Evolutionary conservation across 2,113 vertebrate species (phyloP).

Genomic region (Hydrolagus affinis): DNA sequence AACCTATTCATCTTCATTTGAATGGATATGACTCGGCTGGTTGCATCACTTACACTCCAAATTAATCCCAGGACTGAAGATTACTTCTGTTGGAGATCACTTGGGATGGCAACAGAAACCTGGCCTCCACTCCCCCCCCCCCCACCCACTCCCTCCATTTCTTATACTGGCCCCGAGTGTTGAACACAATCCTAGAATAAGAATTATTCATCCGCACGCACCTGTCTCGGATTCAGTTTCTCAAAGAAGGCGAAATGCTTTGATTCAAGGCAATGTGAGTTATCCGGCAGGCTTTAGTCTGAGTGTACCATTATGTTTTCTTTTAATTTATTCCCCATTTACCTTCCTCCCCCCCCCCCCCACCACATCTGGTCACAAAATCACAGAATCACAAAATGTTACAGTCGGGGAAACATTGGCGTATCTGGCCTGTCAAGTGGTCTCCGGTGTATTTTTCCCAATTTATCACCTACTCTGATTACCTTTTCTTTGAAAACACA

Average conservation of each 20-base stretch:
- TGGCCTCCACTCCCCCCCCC: no score
- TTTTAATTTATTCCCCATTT: conserved; percentile 5
- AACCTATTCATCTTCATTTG: background rate
- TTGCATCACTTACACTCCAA: background rate
- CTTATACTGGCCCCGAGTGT: background rate
- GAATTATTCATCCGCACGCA: conserved; percentile 21
- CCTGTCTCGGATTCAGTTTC: background rate
- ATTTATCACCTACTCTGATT: no score
- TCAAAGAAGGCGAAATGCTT: conserved; percentile 21
- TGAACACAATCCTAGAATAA: conserved; percentile 26
- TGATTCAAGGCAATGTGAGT: background rate
- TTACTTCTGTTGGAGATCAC: background rate
- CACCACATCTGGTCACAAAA: no score
- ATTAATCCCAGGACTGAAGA: conserved; percentile 19
- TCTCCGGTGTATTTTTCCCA: no score
- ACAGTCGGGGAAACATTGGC: no score
- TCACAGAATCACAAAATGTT: no score
- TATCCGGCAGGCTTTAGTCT: conserved; percentile 14
- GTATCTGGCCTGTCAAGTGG: no score
- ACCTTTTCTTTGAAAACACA: no score
- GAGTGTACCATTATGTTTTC: background rate
- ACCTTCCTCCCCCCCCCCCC: no score
- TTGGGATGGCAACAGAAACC: conserved; percentile 9
- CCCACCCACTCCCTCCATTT: background rate
- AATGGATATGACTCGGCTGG: background rate